These are phyloP conservation scores for Drosophila seguyi DNA, from an alignment of 1,140 invertebrate genomes.

Conservation along the genomic window DNA sequence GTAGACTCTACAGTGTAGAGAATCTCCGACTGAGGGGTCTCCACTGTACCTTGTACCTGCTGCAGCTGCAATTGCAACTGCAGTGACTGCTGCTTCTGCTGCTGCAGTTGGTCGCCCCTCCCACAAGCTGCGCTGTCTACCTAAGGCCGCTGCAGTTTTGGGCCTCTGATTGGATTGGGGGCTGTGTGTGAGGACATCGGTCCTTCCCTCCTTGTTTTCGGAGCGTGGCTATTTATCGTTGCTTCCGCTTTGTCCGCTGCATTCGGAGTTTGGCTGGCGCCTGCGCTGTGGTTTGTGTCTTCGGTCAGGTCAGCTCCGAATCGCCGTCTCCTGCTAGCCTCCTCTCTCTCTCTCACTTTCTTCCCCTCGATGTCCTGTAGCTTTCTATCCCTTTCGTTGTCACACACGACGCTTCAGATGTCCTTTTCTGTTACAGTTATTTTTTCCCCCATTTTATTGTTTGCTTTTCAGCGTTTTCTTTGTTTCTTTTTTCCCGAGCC, in stretches of 20 bases:
- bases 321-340: neutral
- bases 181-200: neutral
- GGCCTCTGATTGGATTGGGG: conserved; percentile 24
- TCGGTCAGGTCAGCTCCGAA: conserved; percentile 23
- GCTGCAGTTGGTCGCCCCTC: conserved; percentile 51
- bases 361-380: neutral
- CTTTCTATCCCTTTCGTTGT: conserved; percentile 6
- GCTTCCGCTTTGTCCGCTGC: conserved; percentile 50
- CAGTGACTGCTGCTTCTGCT: conserved; percentile 2
- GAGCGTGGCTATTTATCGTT: conserved; percentile 40
- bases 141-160: conserved; percentile 18
- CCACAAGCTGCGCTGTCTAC: conserved; percentile 45
- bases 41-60: conserved; percentile 34
- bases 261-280: conserved; percentile 50
- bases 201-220: neutral
- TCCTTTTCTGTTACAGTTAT: conserved; percentile 7
- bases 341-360: neutral
- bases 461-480: conserved; percentile 19
- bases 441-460: conserved; percentile 8
- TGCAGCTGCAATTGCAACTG: conserved; percentile 3
- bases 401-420: neutral
- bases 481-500: conserved; percentile 31
- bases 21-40: neutral
- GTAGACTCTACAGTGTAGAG: neutral
- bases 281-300: conserved; percentile 42